Conservation (phyloP, 2,113 vertebrate species). For the Enhydra lutris region DNA sequence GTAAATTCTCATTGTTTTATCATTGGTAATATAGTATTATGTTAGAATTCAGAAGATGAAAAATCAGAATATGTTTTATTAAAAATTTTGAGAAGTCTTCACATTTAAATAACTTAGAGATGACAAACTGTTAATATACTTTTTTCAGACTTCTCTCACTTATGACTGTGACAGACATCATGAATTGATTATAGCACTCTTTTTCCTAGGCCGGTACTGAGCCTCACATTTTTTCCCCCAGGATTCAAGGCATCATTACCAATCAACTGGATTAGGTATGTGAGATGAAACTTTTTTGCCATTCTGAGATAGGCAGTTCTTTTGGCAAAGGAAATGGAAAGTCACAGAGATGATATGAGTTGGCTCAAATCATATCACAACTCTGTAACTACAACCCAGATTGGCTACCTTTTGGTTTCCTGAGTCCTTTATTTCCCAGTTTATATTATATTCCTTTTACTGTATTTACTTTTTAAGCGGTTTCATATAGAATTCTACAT, state of each 20-base stretch:
- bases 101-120: neutral
- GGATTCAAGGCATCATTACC: neutral
- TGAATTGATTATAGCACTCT: neutral
- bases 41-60: neutral
- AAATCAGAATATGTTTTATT: neutral
- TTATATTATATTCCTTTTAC: neutral
- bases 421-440: neutral
- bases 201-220: neutral
- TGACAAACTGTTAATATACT: neutral
- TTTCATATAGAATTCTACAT: neutral
- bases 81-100: neutral
- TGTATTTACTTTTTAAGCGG: neutral
- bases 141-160: neutral
- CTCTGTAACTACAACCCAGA: neutral
- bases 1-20: neutral
- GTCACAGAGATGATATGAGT: neutral
- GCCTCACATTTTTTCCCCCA: neutral
- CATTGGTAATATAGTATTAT: neutral
- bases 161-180: neutral
- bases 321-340: neutral
- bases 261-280: neutral
- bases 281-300: neutral
- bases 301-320: neutral
- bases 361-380: neutral
- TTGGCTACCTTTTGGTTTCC: neutral